phyloP scores from a whole-genome alignment of 1,140 invertebrate genomes.

The Heliconius congener region DNA sequence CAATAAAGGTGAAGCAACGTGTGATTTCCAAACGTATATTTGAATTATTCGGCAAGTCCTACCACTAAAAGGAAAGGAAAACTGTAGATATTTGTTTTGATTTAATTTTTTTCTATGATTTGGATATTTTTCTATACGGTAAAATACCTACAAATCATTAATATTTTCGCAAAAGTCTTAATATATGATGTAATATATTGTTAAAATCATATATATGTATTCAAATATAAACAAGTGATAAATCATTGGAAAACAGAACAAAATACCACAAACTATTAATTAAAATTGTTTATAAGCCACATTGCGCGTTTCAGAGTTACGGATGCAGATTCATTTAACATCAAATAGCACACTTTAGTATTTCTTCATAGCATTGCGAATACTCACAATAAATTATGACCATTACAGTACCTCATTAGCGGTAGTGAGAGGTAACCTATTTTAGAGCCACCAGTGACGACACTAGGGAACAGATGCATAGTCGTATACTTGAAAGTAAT shows the following conservation, averaged over 20 bases:
- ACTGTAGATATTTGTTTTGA: too few relatives aligned
- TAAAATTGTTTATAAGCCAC: background rate
- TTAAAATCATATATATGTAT: background rate
- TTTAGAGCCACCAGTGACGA: background rate
- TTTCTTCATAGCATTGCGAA: background rate
- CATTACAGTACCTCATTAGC: conserved; percentile 7
- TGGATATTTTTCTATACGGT: too few relatives aligned
- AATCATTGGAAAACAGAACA: conserved; percentile 3
- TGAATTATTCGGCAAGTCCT: too few relatives aligned
- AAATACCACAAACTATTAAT: conserved; percentile 2
- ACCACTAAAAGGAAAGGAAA: too few relatives aligned
- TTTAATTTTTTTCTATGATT: too few relatives aligned
- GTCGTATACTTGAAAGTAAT: background rate
- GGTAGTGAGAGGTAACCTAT: conserved; percentile 1
- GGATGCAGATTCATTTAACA: conserved; percentile 6
- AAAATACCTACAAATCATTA: too few relatives aligned
- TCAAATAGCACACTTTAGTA: conserved; percentile 3
- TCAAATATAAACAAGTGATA: background rate
- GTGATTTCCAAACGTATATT: too few relatives aligned
- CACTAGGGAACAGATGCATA: background rate
- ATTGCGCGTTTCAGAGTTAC: background rate
- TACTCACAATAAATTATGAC: background rate
- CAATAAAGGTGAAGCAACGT: too few relatives aligned
- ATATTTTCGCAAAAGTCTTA: too few relatives aligned
- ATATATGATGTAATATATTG: background rate